Evolutionary conservation across 2,113 vertebrate genomes (phyloP).

Genomic region (Syngnathus floridae): DNA sequence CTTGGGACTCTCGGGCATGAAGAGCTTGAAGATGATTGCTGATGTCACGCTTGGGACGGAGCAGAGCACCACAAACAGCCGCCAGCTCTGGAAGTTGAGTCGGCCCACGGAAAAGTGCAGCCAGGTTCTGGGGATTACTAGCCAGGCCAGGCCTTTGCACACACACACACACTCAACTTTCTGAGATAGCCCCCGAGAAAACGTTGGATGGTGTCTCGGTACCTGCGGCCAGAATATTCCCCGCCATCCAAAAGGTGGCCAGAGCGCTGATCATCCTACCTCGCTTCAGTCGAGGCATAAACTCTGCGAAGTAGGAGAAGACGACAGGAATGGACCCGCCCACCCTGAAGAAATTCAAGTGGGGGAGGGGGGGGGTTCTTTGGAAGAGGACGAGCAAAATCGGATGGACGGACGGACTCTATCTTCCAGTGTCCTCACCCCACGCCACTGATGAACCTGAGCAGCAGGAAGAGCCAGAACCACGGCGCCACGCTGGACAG

Average conservation of each 20-base stretch:
- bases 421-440: slow-evolving; percentile 50
- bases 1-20: slow-evolving; percentile 74
- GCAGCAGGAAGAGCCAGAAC: slow-evolving; percentile 70
- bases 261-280: slow-evolving; percentile 72
- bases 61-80: slow-evolving; percentile 71
- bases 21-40: slow-evolving; percentile 58
- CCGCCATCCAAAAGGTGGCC: slow-evolving; percentile 78
- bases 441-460: slow-evolving; percentile 71
- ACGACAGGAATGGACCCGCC: slow-evolving; percentile 74
- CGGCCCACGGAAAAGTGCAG: slow-evolving; percentile 41
- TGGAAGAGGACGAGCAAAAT: no score
- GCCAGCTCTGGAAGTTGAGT: slow-evolving; percentile 67
- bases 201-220: neutral
- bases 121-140: slow-evolving; percentile 67
- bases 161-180: neutral
- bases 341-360: slow-evolving; percentile 50
- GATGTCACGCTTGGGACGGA: slow-evolving; percentile 70
- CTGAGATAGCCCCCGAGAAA: no score
- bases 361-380: no score
- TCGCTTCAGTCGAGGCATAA: slow-evolving; percentile 65
- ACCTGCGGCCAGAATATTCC: slow-evolving; percentile 74
- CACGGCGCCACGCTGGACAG: slow-evolving; percentile 58
- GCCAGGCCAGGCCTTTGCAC: slow-evolving; percentile 66
- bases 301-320: slow-evolving; percentile 77
- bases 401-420: no score